Percentiles rank a stretch among this genome's conserved stretches.
Conservation (phyloP, 2,888 invertebrate species). For the Volucella inanis region DNA sequence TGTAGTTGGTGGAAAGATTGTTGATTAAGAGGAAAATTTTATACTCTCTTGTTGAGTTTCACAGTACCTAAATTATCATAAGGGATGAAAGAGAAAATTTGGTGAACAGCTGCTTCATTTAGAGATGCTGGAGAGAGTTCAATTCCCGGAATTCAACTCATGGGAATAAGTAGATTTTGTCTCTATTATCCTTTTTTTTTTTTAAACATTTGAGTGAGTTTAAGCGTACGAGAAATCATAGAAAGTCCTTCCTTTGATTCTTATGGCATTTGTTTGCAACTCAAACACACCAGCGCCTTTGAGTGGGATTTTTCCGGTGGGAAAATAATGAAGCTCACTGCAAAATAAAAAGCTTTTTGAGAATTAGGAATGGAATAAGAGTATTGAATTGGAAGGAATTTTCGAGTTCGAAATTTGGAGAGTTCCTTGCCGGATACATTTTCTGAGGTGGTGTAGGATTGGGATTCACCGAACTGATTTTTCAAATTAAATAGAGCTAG, state of each 20-base stretch:
- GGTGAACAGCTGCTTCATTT: no score
- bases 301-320: slow-evolving; percentile 26
- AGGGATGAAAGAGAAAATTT: neutral
- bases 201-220: no score
- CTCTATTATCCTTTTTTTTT: no score
- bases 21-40: slow-evolving; percentile 11
- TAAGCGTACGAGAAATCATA: no score
- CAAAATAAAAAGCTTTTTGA: slow-evolving; percentile 42
- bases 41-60: no score
- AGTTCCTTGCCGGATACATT: slow-evolving; percentile 47
- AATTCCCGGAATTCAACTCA: no score
- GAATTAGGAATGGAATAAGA: slow-evolving; percentile 1
- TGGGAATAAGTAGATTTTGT: no score
- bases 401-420: slow-evolving; percentile 61
- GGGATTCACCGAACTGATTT: slow-evolving; percentile 3
- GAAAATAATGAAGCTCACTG: slow-evolving; percentile 14
- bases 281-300: slow-evolving; percentile 44
- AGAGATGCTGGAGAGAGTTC: no score
- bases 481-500: neutral
- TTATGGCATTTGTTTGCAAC: no score
- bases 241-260: no score
- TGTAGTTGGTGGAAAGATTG: slow-evolving; percentile 39
- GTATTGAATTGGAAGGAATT: neutral
- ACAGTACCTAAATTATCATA: no score
- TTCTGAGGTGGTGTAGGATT: slow-evolving; percentile 3